phyloP scores from a whole-genome alignment of 2,797 vertebrate genomes.

The Coilia nasus region DNA sequence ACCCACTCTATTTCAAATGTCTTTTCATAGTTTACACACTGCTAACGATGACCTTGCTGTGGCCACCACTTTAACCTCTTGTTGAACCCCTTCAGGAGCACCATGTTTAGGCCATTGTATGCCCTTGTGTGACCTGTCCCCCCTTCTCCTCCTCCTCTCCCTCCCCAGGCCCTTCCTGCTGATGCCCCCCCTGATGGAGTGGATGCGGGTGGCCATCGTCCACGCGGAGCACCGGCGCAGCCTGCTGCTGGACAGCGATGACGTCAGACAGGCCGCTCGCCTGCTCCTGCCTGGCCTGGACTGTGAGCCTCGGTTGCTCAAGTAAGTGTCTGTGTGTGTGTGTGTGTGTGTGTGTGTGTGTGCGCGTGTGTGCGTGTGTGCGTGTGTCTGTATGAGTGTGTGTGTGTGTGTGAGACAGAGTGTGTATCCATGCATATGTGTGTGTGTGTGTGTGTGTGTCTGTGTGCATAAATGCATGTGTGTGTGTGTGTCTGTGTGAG shows the following conservation, averaged over 20 bases:
- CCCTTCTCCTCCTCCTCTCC: neutral
- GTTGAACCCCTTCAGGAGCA: neutral
- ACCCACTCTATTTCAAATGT: too few species aligned
- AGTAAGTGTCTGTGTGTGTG: constrained; percentile 71
- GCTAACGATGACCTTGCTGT: too few species aligned
- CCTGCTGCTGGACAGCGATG: constrained; percentile 92
- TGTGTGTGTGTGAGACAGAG: constrained; percentile 2
- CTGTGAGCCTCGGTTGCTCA: constrained; percentile 94
- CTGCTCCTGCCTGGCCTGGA: constrained; percentile 93
- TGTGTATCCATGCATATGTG: neutral
- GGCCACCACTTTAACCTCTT: too few species aligned
- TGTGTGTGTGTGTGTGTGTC: neutral
- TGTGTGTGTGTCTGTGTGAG: neutral
- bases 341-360: constrained; percentile 1
- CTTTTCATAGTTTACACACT: too few species aligned
- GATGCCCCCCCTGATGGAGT: constrained; percentile 96
- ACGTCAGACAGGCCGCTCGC: constrained; percentile 91
- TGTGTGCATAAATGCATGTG: neutral
- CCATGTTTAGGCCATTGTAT: neutral
- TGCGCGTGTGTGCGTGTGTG: neutral
- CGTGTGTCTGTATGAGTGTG: neutral
- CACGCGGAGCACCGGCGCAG: constrained; percentile 95
- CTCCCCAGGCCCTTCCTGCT: constrained; percentile 89
- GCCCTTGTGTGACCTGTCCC: neutral
- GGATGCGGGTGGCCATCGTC: constrained; percentile 96